Evolutionary conservation across 2,797 vertebrate genomes (phyloP).

Genomic region (Antrozous pallidus): DNA sequence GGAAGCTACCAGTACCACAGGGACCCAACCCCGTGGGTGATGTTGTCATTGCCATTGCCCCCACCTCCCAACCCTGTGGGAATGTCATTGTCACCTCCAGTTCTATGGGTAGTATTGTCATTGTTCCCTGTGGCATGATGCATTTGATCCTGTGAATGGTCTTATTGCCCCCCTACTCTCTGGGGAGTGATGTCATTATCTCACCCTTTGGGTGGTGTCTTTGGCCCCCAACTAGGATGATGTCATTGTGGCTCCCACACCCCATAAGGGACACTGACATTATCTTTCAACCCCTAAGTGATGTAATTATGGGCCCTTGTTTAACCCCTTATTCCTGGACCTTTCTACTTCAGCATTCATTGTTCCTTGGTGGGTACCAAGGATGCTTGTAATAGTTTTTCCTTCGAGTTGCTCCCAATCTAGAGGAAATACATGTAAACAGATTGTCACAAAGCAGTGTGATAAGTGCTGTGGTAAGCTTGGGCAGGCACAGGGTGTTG

Average conservation of each 20-base stretch:
- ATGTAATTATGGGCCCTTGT: background rate
- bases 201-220: background rate
- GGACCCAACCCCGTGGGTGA: slow-evolving; percentile 97
- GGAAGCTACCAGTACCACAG: slow-evolving; percentile 90
- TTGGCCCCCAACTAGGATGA: background rate
- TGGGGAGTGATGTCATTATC: slow-evolving; percentile 10
- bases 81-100: slow-evolving; percentile 31
- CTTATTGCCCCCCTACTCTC: background rate
- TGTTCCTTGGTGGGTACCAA: background rate
- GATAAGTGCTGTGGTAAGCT: background rate
- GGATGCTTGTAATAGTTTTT: background rate
- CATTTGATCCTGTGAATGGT: slow-evolving; percentile 17
- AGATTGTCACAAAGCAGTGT: background rate
- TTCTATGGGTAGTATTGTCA: slow-evolving; percentile 2
- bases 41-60: background rate
- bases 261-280: background rate
- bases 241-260: background rate
- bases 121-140: background rate
- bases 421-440: slow-evolving; percentile 3
- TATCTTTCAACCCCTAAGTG: background rate
- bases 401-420: background rate
- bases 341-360: background rate
- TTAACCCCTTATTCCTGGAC: background rate
- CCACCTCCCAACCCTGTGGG: background rate
- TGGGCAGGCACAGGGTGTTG: background rate